Conservation (phyloP, 2,113 vertebrate species). For the Nerophis ophidion region DNA sequence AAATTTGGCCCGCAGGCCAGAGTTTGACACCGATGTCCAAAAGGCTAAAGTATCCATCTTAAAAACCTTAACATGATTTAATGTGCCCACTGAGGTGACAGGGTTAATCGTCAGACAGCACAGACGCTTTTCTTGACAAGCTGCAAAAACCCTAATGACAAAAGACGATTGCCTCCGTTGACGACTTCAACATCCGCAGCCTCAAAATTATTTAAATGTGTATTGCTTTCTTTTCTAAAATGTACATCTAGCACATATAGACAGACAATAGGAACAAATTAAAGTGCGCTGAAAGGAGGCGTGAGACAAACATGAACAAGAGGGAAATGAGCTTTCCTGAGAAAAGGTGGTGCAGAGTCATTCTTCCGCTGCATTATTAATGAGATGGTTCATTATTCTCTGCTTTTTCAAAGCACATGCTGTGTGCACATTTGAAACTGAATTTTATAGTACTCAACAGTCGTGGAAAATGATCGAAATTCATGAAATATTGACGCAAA, state of each 20-base stretch:
- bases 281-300: conserved; percentile 28
- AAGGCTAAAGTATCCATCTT: background rate
- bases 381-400: conserved; percentile 40
- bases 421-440: conserved; percentile 12
- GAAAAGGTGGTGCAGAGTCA: conserved; percentile 39
- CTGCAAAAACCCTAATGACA: background rate
- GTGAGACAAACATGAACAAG: background rate
- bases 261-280: conserved; percentile 33
- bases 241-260: conserved; percentile 16
- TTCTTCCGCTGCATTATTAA: conserved; percentile 53
- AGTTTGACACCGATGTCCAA: too few relatives aligned
- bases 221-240: background rate
- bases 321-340: conserved; percentile 32
- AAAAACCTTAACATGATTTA: background rate
- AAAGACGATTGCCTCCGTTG: background rate
- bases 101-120: background rate
- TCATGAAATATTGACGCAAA: too few relatives aligned
- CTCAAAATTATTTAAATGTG: background rate
- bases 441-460: background rate
- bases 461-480: too few relatives aligned
- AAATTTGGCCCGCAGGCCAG: too few relatives aligned
- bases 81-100: conserved; percentile 1
- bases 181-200: background rate
- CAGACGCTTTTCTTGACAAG: background rate
- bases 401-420: background rate